A percentile compares a stretch with the other conserved stretches of the same genome.
Evolutionary conservation across 1,140 invertebrate species (phyloP).

Genomic region (Limonius californicus): DNA sequence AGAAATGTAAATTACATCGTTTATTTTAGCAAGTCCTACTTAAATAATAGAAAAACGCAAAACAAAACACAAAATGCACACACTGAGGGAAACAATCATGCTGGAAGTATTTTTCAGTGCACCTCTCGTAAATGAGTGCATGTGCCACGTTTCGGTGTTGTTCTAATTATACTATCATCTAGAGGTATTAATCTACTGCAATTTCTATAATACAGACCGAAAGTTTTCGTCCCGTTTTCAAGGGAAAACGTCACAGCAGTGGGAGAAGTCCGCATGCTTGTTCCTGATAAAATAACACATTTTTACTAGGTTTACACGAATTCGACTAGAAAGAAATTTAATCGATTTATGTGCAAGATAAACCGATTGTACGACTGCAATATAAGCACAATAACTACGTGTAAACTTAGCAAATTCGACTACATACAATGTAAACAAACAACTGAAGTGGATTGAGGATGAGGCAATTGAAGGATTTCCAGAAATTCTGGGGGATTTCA

Average conservation of each 20-base stretch:
- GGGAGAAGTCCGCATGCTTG: conserved; percentile 44
- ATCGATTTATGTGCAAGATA: conserved; percentile 4
- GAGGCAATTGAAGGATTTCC: not conserved
- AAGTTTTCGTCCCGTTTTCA: conserved; percentile 13
- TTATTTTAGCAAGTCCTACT: not conserved
- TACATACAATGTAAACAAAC: conserved; percentile 14
- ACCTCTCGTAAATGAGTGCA: not conserved
- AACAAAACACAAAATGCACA: conserved; percentile 13
- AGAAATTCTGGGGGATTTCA: conserved; percentile 7
- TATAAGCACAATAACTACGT: conserved; percentile 3
- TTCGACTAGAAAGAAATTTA: not conserved
- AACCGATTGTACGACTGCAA: not conserved
- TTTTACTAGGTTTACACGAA: conserved; percentile 27
- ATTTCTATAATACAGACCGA: conserved; percentile 10
- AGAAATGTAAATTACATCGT: not conserved
- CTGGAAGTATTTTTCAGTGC: conserved; percentile 3
- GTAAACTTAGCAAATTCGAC: conserved; percentile 22
- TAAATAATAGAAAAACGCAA: not conserved
- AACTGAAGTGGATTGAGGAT: no score
- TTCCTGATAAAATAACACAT: conserved; percentile 39
- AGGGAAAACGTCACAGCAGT: conserved; percentile 34
- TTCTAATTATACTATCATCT: not conserved
- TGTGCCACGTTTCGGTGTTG: not conserved
- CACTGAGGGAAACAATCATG: conserved; percentile 12
- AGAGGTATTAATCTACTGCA: conserved; percentile 4